Conservation (phyloP, 1,140 invertebrate species). For the Cydia strobilella region DNA sequence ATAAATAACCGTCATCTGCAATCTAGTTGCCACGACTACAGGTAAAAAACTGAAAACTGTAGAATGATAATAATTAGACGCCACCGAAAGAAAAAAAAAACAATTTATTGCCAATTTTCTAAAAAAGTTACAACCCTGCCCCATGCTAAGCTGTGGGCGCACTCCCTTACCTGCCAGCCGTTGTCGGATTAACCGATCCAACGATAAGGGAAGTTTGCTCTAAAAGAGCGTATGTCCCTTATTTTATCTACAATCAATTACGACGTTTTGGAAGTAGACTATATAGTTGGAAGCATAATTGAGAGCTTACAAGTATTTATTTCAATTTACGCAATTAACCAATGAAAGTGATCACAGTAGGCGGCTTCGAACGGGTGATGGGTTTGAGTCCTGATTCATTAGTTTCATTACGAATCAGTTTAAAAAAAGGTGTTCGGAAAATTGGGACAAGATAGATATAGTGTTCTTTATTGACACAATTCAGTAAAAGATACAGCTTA, state of each 20-base stretch:
- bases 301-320: slow-evolving; percentile 8
- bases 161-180: slow-evolving; percentile 1
- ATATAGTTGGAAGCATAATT: neutral
- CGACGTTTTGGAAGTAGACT: neutral
- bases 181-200: slow-evolving; percentile 7
- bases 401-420: too few relatives aligned
- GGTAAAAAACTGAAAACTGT: too few relatives aligned
- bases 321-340: slow-evolving; percentile 14
- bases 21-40: too few relatives aligned
- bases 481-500: too few relatives aligned
- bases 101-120: slow-evolving; percentile 1
- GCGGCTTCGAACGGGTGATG: neutral
- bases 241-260: neutral
- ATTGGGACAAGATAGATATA: too few relatives aligned
- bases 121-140: neutral
- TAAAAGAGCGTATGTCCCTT: neutral
- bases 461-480: too few relatives aligned
- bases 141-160: slow-evolving; percentile 11
- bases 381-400: neutral
- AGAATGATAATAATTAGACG: neutral
- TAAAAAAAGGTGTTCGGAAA: too few relatives aligned
- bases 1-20: too few relatives aligned
- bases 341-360: neutral
- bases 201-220: neutral
- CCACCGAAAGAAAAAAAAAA: too few relatives aligned